Conservation (phyloP, 2,113 vertebrate species). For the Sturnira hondurensis region DNA sequence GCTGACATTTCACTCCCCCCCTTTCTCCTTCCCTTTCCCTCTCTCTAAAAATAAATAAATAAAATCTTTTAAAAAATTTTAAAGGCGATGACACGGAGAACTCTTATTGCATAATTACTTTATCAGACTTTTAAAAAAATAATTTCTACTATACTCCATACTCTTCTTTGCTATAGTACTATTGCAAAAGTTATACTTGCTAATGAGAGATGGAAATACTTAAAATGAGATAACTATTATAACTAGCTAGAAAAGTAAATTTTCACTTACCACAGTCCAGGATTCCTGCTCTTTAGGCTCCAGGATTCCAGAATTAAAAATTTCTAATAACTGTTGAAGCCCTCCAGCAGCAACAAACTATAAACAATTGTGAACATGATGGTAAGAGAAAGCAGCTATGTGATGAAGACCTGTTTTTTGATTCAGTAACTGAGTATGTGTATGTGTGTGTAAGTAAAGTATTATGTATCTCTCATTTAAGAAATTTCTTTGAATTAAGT, state of each 20-base stretch:
- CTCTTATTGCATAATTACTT: neutral
- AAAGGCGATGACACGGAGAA: neutral
- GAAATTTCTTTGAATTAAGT: neutral
- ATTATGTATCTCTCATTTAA: neutral
- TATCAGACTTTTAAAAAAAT: neutral
- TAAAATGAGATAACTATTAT: neutral
- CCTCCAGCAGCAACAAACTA: slow-evolving; percentile 98
- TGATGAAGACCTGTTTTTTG: neutral
- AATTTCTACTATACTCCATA: neutral
- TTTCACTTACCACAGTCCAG: slow-evolving; percentile 95
- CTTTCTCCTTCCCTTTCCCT: too few species aligned
- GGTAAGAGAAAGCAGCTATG: slow-evolving; percentile 49
- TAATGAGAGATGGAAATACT: neutral
- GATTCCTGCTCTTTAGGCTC: slow-evolving; percentile 98
- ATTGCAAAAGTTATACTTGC: neutral
- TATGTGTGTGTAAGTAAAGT: neutral
- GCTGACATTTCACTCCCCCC: too few species aligned
- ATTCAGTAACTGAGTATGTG: neutral
- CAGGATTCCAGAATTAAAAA: slow-evolving; percentile 96
- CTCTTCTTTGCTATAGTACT: neutral
- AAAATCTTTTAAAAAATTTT: neutral
- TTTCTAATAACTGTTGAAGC: slow-evolving; percentile 95
- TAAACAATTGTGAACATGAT: slow-evolving; percentile 43
- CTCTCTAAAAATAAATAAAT: too few species aligned
- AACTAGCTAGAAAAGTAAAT: neutral